A percentile compares a stretch with the other conserved stretches of the same genome.
Evolutionary conservation across 1,140 invertebrate genomes (phyloP).

Genomic region (Neodiprion lecontei): DNA sequence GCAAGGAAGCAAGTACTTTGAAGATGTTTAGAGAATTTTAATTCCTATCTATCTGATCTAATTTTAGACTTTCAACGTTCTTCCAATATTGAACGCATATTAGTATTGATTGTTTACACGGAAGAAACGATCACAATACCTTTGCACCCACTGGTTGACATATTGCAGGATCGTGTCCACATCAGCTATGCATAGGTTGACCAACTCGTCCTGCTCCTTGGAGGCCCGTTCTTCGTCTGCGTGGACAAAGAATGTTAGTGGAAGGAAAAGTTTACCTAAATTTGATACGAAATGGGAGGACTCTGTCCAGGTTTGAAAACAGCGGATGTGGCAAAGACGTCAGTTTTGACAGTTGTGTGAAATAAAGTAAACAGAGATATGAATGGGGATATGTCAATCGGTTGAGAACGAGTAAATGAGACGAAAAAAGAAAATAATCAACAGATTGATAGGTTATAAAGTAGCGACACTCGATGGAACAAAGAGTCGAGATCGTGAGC

Average conservation of each 20-base stretch:
- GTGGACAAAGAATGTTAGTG: slow-evolving; percentile 14
- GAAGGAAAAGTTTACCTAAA: slow-evolving; percentile 9
- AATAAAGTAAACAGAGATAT: not conserved
- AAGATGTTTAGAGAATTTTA: not conserved
- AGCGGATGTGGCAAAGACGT: too few species aligned
- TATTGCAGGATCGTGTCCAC: slow-evolving; percentile 58
- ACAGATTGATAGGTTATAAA: too few species aligned
- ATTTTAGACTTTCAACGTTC: slow-evolving; percentile 1
- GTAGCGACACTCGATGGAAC: too few species aligned
- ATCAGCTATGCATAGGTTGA: slow-evolving; percentile 48
- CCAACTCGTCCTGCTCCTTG: slow-evolving; percentile 53
- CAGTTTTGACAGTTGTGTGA: too few species aligned
- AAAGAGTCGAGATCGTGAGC: slow-evolving; percentile 20
- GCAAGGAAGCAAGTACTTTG: not conserved
- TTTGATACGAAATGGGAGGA: slow-evolving; percentile 7
- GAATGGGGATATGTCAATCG: slow-evolving; percentile 30
- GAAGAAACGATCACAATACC: slow-evolving; percentile 33
- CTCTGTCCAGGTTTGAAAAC: too few species aligned
- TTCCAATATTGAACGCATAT: slow-evolving; percentile 11
- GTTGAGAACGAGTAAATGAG: slow-evolving; percentile 22
- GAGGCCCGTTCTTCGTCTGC: slow-evolving; percentile 55
- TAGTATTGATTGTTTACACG: not conserved
- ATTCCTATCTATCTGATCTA: not conserved
- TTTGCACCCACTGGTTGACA: slow-evolving; percentile 60
- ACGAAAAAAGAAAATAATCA: slow-evolving; percentile 14